Base-by-base conservation (phyloP, 2,113 vertebrate species). In the Mugil cephalus region DNA sequence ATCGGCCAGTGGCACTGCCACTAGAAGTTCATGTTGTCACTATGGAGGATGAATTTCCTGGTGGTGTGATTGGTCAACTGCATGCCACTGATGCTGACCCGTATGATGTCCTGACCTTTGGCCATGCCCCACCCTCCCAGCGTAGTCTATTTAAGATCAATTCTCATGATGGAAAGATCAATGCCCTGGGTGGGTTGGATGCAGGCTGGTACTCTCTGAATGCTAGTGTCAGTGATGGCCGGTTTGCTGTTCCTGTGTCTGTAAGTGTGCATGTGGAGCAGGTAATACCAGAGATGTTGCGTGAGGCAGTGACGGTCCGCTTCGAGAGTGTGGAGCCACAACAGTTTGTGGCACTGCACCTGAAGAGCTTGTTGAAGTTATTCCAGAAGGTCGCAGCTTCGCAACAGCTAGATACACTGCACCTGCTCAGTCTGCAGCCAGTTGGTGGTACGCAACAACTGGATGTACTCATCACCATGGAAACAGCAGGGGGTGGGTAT, bases 1-100 rank as follows among this genome's bases (percentile, higher is more conserved):
- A 98, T 84, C 95, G 96, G 34, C 98, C 98, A 0, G 95, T 96
- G 0, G 97, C 95, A 4, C 93, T 96, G 67, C 97, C 98, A 0
- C 84, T 99, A 42, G 96, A 99, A 53, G 94, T 99, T 51, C 96
- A 97, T 84, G 97, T 99, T 2, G 92, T 99, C 80, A 98, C 97
- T 17, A 96, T 99, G 96, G 98, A 99, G 89, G 98, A 99, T 0
- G 97, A 99, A 90, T 99, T 99, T 85, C 97, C 97, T 0, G 98
- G 98, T 0, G 98, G 98, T 5, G 96, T 99, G 24, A 99, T 99
- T 47, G 98, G 98, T 40, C 97, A 98, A 86, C 95, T 99, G 36
- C 98, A 99, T 0, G 98, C 98, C 64, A 97, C 96, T 0, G 98
- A 99, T 77, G 96, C 96, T 59, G 98, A 99, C 54, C 91, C 96